Evolutionary conservation across 2,113 vertebrate genomes (phyloP).

Genomic region (Tenrec ecaudatus): DNA sequence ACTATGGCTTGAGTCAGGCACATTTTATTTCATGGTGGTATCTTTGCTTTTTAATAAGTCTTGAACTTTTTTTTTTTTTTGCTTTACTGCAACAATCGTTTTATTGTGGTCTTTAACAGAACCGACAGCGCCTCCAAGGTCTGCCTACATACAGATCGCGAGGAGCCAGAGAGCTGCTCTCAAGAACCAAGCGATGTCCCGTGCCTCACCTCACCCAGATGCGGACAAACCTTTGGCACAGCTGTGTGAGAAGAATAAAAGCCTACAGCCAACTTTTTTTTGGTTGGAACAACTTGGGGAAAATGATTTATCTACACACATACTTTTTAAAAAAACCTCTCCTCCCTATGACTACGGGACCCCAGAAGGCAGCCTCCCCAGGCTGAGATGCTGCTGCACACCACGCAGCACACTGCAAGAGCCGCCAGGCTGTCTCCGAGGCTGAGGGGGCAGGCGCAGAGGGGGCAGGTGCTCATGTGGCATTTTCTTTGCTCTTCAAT

Average conservation of each 20-base stretch:
- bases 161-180: slow-evolving; percentile 31
- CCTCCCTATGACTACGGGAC: slow-evolving; percentile 15
- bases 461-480: background rate
- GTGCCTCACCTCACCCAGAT: background rate
- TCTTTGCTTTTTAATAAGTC: no score
- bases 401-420: background rate
- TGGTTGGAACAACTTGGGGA: background rate
- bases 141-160: background rate
- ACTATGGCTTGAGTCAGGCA: no score
- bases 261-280: background rate
- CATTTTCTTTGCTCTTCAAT: slow-evolving; percentile 30
- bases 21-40: no score
- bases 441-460: background rate
- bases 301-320: background rate
- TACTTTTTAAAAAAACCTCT: background rate
- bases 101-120: background rate
- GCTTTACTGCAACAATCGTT: no score
- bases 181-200: background rate
- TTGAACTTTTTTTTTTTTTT: no score
- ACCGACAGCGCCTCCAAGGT: background rate
- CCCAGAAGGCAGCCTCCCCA: slow-evolving; percentile 23
- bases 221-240: background rate
- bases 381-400: background rate
- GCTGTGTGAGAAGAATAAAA: slow-evolving; percentile 9
- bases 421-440: slow-evolving; percentile 40